phyloP scores from a whole-genome alignment of 2,888 invertebrate genomes.

The Tortricodes alternella region DNA sequence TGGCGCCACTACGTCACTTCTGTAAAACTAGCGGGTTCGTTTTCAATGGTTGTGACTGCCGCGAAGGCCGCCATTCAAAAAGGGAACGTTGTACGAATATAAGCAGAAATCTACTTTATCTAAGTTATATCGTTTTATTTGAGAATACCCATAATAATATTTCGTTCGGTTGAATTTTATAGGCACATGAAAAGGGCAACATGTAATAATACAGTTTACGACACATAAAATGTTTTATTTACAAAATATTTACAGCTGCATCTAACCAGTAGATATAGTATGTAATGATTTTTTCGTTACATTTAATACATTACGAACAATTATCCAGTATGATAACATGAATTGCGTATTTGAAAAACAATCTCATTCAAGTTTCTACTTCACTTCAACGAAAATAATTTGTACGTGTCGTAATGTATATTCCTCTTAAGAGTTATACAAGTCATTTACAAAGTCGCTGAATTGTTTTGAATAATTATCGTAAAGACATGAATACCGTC shows the following conservation, averaged over 20 bases:
- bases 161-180: not conserved
- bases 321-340: conserved; percentile 31
- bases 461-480: not conserved
- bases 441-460: conserved; percentile 1
- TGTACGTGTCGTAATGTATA: conserved; percentile 36
- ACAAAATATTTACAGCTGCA: conserved; percentile 66
- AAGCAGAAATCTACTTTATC: no score
- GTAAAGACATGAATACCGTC: not conserved
- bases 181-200: conserved; percentile 6
- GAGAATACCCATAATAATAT: not conserved
- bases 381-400: conserved; percentile 29
- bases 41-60: no score
- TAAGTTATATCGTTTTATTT: not conserved
- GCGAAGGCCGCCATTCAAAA: no score
- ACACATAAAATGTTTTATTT: conserved; percentile 78
- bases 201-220: conserved; percentile 50
- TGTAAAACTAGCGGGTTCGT: no score
- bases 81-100: no score
- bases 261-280: conserved; percentile 24
- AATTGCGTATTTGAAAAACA: conserved; percentile 29
- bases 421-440: conserved; percentile 45
- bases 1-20: no score
- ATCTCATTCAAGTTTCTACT: conserved; percentile 21
- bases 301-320: conserved; percentile 30
- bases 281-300: conserved; percentile 18